Evolutionary conservation across 2,797 vertebrate species (phyloP).

Genomic region (Diglossa cyanea): DNA sequence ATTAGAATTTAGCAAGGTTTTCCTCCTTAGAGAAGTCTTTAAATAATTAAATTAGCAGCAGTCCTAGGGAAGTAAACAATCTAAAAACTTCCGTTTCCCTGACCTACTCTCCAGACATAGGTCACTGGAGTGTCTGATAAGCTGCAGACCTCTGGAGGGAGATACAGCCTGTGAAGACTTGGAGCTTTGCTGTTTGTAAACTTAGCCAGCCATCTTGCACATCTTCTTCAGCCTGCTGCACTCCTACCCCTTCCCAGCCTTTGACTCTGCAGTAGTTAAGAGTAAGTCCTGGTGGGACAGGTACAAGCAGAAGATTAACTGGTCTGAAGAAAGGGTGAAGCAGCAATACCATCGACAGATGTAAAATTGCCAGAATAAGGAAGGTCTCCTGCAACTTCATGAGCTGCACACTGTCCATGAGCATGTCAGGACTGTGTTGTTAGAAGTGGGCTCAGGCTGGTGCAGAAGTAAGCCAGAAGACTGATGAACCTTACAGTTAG

Average conservation of each 20-base stretch:
- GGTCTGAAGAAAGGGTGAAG: not conserved
- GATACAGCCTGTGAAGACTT: not conserved
- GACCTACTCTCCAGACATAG: not conserved
- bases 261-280: not conserved
- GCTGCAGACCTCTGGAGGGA: not conserved
- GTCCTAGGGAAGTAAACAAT: slow-evolving; percentile 3
- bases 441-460: not conserved
- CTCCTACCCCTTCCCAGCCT: not conserved
- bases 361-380: not conserved
- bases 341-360: not conserved
- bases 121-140: not conserved
- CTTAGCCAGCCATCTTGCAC: not conserved
- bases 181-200: not conserved
- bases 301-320: not conserved
- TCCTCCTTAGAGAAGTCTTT: slow-evolving; percentile 19
- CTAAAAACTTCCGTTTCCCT: not conserved
- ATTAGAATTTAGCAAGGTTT: slow-evolving; percentile 28
- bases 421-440: not conserved
- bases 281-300: not conserved
- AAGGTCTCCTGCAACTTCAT: not conserved
- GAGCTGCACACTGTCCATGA: not conserved
- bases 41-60: slow-evolving; percentile 38
- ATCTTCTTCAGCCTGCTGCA: not conserved
- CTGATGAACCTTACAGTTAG: not conserved
- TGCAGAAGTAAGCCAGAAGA: not conserved